Conservation (phyloP, 2,797 vertebrate genomes). For the Basileuterus tristriatus region DNA sequence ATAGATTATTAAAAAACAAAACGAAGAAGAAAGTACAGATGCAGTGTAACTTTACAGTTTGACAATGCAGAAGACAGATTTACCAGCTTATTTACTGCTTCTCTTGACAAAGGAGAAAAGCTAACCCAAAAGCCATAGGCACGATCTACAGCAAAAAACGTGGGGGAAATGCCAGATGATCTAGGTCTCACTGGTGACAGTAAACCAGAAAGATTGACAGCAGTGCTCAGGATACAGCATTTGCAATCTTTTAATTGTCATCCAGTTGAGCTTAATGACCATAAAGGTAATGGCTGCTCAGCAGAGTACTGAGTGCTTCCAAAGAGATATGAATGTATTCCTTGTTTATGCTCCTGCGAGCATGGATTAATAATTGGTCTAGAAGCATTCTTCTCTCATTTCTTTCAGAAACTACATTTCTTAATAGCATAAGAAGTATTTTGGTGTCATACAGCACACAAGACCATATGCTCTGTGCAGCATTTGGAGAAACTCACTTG, state of each 20-base stretch:
- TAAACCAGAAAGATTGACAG: neutral
- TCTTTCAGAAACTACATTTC: neutral
- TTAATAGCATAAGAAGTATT: neutral
- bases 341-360: neutral
- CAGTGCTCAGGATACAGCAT: neutral
- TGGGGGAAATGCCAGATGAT: neutral
- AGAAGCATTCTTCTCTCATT: neutral
- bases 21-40: constrained; percentile 39
- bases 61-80: neutral
- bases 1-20: constrained; percentile 70
- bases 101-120: constrained; percentile 13
- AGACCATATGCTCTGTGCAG: neutral
- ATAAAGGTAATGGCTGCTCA: neutral
- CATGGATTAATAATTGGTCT: neutral
- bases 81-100: constrained; percentile 40
- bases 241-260: neutral
- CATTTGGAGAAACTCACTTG: neutral
- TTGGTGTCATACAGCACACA: neutral
- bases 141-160: neutral
- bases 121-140: neutral
- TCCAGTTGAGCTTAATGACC: neutral
- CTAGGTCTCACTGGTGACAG: neutral
- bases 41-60: constrained; percentile 45
- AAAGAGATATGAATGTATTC: neutral
- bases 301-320: neutral